Percentiles rank a stretch among this genome's conserved stretches.
These are phyloP conservation scores for Drosophila paulistorum DNA, from an alignment of 1,140 invertebrate species.

Conservation along the genomic window DNA sequence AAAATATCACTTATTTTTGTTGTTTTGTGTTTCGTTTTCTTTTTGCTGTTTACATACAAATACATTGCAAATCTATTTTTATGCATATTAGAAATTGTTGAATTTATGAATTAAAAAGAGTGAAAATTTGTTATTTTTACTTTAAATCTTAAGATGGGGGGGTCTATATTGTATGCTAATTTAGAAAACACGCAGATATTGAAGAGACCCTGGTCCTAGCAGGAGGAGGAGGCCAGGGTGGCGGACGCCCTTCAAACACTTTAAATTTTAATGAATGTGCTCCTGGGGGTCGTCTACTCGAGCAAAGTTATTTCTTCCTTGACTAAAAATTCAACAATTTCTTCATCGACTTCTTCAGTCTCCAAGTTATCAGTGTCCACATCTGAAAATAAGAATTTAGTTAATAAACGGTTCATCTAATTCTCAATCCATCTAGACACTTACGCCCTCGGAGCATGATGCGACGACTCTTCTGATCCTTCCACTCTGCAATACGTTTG, in stretches of 20 bases:
- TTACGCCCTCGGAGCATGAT: conserved; percentile 94
- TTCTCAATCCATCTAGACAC: conserved; percentile 72
- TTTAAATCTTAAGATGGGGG: conserved; percentile 39
- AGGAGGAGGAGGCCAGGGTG: conserved; percentile 37
- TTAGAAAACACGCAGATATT: conserved; percentile 47
- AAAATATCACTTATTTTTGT: not conserved
- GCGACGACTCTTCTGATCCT: conserved; percentile 89
- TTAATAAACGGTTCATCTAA: not conserved
- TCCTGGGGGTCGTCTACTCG: conserved; percentile 80
- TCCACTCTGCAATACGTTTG: conserved; percentile 90
- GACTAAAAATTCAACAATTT: conserved; percentile 98
- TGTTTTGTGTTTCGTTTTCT: conserved; percentile 76
- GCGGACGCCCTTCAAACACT: conserved; percentile 43
- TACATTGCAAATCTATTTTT: conserved; percentile 78
- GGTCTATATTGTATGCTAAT: conserved; percentile 43
- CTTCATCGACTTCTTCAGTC: conserved; percentile 95
- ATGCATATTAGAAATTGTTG: conserved; percentile 48
- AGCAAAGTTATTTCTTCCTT: conserved; percentile 96
- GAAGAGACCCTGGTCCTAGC: conserved; percentile 32
- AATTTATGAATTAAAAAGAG: conserved; percentile 48
- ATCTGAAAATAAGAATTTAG: conserved; percentile 86
- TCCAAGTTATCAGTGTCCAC: conserved; percentile 96
- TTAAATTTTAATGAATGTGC: conserved; percentile 29
- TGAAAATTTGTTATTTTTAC: conserved; percentile 52
- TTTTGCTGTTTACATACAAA: conserved; percentile 81